Conservation (phyloP, 2,888 invertebrate genomes). For the Ashinkailepas kermadecensis region DNA sequence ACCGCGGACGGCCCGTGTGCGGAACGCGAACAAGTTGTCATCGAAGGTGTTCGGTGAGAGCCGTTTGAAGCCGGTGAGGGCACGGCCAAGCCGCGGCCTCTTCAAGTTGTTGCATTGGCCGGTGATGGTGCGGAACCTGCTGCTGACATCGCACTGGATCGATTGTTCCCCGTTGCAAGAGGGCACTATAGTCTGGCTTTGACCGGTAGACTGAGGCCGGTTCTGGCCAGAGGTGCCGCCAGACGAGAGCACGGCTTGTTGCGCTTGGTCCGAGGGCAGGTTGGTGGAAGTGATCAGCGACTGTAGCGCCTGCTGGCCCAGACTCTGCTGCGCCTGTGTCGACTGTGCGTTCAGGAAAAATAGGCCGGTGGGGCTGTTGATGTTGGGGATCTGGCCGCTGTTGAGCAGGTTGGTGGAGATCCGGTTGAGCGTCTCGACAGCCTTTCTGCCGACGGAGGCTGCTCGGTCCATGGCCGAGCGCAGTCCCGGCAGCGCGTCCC, state of each 20-base stretch:
- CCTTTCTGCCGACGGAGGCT: not conserved
- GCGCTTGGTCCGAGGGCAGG: not conserved
- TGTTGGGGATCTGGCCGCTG: not conserved
- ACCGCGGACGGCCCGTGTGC: slow-evolving; percentile 30
- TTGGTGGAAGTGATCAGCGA: not conserved
- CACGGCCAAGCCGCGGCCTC: not conserved
- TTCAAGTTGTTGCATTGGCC: slow-evolving; percentile 11
- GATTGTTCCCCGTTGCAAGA: not conserved
- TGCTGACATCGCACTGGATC: not conserved
- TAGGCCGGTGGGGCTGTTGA: not conserved
- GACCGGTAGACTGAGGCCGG: not conserved
- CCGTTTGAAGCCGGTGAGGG: not conserved
- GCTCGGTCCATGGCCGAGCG: not conserved
- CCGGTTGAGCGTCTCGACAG: not conserved
- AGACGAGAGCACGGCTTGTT: too few species aligned
- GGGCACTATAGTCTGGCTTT: not conserved
- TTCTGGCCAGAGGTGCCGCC: not conserved
- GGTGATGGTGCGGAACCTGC: not conserved
- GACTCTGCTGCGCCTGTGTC: not conserved
- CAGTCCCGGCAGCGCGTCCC: not conserved
- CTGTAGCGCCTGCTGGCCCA: not conserved
- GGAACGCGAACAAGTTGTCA: not conserved
- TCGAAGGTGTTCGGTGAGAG: not conserved
- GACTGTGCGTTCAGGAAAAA: not conserved
- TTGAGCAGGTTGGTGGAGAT: not conserved